Conservation (phyloP, 2,888 invertebrate genomes). For the Drosophila birchii region DNA sequence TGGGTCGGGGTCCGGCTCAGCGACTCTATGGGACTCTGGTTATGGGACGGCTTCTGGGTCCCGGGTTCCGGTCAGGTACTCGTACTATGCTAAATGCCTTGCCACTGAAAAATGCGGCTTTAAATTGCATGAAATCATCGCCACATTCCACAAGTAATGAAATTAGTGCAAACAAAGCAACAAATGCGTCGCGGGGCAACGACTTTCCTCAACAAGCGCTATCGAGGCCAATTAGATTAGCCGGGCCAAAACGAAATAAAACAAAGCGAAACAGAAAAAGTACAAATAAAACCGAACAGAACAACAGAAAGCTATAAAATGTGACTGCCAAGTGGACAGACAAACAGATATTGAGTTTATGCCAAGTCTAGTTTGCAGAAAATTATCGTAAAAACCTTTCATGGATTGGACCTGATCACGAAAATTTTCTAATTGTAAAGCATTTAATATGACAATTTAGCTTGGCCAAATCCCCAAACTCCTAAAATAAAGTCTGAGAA, state of each 20-base stretch:
- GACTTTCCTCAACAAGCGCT: constrained; percentile 31
- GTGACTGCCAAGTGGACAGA: constrained; percentile 54
- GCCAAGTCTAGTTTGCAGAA: neutral
- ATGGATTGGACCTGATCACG: neutral
- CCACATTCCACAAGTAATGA: constrained; percentile 77
- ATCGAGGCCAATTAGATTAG: constrained; percentile 57
- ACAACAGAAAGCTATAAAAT: constrained; percentile 30
- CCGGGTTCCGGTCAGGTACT: constrained; percentile 14
- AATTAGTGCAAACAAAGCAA: constrained; percentile 68
- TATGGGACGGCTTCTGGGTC: constrained; percentile 6
- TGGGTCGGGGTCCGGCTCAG: constrained; percentile 21
- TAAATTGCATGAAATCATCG: constrained; percentile 82
- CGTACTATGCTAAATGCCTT: constrained; percentile 68
- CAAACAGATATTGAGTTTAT: constrained; percentile 22
- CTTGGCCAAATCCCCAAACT: neutral
- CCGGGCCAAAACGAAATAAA: constrained; percentile 17
- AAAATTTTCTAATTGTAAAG: neutral
- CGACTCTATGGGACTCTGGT: constrained; percentile 13
- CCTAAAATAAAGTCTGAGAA: no score
- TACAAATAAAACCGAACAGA: constrained; percentile 6
- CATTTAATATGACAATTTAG: neutral
- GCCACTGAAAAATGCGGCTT: constrained; percentile 75
- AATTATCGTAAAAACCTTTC: constrained; percentile 1
- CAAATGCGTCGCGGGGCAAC: constrained; percentile 40
- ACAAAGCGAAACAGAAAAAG: constrained; percentile 25